Evolutionary conservation across 2,888 invertebrate species (phyloP).

Genomic region (Isoperla grammatica): DNA sequence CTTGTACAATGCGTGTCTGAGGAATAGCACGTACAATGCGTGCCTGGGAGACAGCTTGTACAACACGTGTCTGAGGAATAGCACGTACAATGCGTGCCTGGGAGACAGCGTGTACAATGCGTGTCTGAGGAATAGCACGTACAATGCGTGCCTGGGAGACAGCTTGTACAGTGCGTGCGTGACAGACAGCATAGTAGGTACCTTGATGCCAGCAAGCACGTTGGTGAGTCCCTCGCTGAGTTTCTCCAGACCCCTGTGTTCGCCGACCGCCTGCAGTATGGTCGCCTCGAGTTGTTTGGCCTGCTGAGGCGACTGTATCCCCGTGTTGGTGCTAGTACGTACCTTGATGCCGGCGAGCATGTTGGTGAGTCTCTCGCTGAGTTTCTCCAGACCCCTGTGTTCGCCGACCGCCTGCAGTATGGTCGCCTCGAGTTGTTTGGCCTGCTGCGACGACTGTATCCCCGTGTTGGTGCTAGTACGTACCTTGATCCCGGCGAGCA

Average conservation of each 20-base stretch:
- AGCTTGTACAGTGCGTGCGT: no score
- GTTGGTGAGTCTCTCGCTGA: constrained; percentile 3
- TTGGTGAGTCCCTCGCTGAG: constrained; percentile 1
- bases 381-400: background rate
- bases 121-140: no score
- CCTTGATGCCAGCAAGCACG: background rate
- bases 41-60: no score
- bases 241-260: background rate
- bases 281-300: constrained; percentile 35
- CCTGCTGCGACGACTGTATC: constrained; percentile 38
- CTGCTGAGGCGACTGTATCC: constrained; percentile 38
- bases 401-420: constrained; percentile 26
- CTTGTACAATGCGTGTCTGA: no score
- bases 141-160: no score
- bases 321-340: constrained; percentile 29
- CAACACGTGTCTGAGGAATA: no score
- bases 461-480: constrained; percentile 31
- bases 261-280: constrained; percentile 25
- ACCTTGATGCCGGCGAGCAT: constrained; percentile 3
- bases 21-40: no score
- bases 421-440: constrained; percentile 34
- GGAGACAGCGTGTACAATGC: no score
- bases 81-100: no score
- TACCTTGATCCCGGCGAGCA: background rate
- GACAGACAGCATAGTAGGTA: no score